Conservation (phyloP, 1,140 invertebrate species). For the Zeugodacus cucurbitae region DNA sequence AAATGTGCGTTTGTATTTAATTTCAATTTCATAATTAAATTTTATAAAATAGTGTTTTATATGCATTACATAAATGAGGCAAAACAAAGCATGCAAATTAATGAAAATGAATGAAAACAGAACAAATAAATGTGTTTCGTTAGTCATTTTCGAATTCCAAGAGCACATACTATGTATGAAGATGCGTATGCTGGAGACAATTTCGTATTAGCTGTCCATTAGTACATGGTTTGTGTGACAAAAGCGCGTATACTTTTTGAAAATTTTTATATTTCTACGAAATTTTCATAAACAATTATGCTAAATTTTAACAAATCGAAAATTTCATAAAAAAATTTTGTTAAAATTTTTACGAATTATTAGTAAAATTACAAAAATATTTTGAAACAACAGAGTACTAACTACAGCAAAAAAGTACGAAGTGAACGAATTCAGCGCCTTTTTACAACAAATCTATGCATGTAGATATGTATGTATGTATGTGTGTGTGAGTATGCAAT, state of each 20-base stretch:
- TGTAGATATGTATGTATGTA: neutral
- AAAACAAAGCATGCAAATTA: neutral
- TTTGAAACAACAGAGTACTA: neutral
- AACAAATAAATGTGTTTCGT: neutral
- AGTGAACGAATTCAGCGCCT: neutral
- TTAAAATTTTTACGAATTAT: neutral
- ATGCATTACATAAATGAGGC: neutral
- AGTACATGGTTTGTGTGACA: neutral
- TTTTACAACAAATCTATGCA: neutral
- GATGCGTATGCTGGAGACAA: neutral
- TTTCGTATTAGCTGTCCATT: neutral
- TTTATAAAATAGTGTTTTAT: too few species aligned
- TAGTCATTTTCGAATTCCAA: neutral
- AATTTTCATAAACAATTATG: neutral
- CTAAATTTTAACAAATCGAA: too few species aligned
- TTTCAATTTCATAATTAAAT: too few species aligned
- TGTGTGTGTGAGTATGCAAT: neutral
- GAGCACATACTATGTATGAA: neutral
- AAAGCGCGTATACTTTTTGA: neutral
- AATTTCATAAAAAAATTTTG: neutral
- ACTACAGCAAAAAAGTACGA: conserved; percentile 10
- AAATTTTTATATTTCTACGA: neutral
- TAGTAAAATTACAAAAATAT: neutral
- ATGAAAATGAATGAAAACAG: neutral
- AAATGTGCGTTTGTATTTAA: neutral